These are phyloP conservation scores for Balearica regulorum DNA, from an alignment of 2,797 vertebrate genomes.

Conservation along the genomic window DNA sequence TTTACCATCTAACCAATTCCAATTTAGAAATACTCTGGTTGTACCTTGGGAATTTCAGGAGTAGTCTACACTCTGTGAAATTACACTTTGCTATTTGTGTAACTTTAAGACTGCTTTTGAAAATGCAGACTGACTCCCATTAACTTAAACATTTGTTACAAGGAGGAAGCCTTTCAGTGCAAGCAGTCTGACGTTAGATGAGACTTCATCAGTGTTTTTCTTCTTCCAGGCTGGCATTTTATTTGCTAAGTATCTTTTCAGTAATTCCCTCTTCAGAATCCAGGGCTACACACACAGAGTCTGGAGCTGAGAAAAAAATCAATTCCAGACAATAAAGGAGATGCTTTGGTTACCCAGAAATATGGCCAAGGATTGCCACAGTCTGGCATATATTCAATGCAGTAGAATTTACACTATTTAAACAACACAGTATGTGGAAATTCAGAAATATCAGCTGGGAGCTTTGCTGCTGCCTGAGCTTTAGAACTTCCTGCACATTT, in stretches of 20 bases:
- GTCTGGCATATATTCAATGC: neutral
- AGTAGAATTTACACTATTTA: neutral
- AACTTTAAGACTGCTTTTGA: neutral
- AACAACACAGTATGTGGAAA: neutral
- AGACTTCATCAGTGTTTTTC: neutral
- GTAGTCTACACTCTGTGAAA: neutral
- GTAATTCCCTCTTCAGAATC: neutral
- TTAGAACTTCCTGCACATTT: neutral
- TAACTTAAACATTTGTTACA: neutral
- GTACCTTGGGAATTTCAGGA: neutral
- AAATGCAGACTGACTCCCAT: neutral
- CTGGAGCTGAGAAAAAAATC: neutral
- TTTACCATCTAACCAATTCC: neutral
- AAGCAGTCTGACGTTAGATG: neutral
- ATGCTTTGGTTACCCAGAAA: neutral
- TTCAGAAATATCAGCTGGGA: neutral
- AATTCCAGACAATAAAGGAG: neutral
- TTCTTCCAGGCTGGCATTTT: neutral
- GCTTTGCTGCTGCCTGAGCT: neutral
- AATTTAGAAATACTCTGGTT: neutral
- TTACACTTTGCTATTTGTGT: neutral
- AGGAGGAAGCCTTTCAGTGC: neutral
- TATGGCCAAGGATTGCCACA: neutral
- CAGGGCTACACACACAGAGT: neutral
- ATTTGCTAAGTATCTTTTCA: neutral